Evolutionary conservation across 2,113 vertebrate genomes (phyloP).

Genomic region (Mobula hypostoma): DNA sequence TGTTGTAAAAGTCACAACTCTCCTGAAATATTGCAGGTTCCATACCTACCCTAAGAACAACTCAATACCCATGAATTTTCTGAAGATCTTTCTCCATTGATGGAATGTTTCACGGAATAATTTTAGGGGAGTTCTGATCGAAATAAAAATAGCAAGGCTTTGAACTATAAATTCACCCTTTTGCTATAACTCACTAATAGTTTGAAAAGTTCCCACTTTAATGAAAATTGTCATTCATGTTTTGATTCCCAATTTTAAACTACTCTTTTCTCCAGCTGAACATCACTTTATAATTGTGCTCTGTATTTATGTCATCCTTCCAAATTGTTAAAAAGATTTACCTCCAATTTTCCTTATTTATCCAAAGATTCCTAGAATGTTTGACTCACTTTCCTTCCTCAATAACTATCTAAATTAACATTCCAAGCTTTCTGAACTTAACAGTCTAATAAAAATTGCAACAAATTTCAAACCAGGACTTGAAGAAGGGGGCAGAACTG

Average conservation of each 20-base stretch:
- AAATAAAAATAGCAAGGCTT: no score
- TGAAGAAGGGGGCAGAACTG: background rate
- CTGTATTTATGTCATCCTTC: background rate
- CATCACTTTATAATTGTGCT: background rate
- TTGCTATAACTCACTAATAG: background rate
- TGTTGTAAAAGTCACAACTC: background rate
- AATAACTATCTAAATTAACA: background rate
- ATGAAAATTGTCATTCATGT: no score
- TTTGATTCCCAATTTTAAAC: no score
- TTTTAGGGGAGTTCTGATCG: no score
- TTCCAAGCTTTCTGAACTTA: background rate
- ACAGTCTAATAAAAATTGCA: background rate
- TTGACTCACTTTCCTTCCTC: background rate
- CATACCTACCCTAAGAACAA: background rate
- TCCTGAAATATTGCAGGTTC: background rate
- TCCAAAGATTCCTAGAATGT: background rate
- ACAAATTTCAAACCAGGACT: background rate
- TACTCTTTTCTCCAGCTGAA: no score
- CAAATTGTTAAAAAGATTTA: background rate
- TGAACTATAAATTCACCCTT: no score
- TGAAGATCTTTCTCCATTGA: background rate
- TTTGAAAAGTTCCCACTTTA: no score
- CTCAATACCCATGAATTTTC: background rate
- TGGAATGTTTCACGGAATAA: background rate
- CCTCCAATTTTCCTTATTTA: background rate